Base-by-base conservation (phyloP, 2,888 invertebrate species). In the Drosophila kambysellisi region DNA sequence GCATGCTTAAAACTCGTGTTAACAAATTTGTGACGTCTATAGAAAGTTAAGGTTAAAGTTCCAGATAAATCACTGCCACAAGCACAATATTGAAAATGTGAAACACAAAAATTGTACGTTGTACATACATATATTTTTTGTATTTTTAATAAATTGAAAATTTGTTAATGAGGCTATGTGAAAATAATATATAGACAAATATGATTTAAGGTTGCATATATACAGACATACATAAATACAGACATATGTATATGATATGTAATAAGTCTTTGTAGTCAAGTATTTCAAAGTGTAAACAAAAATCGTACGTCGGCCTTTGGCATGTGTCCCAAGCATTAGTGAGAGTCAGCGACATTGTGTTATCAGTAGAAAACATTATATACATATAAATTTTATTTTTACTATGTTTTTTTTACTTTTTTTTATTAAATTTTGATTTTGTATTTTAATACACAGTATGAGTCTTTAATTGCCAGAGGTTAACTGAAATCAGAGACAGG, bases 41-140 rank as follows among this genome's bases (percentile, higher is more conserved):
- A 72, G 59, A 74, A 64, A 74, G 74, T 70, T 70, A 74, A 87
- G 89, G 90, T 88, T 79, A 86, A 88, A 90, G 90, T 81, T 86
- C 68, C 63, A 64, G 56, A 76, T 80, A 90, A 76, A 88, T 73
- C 77, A 83, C 68, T 53, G 74, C 60, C 90, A 86, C 88, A 89
- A 81, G 83, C 70, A 63, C 43, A 51, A 35, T 81, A 76, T 73
- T 72, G 74, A 81, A 83, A 71, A 76, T 76, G 32, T 32, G 60
- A 60, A 54, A 41, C n/a, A 57, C 56, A 30, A 15, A 37, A 43
- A 67, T 43, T 39, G 15, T 46, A 46, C 8, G 15, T 2, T 53
- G 43, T 29, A 52, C 30, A 20, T 32, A 52, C 15, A 51, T 35
- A 43, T 32, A 68, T 48, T 29, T 41, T 56, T 41, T 59, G 56